A percentile compares a stretch with the other conserved stretches of the same genome.
These are phyloP conservation scores for Hyperoodon ampullatus DNA, from an alignment of 2,113 vertebrate genomes.

Conservation along the genomic window DNA sequence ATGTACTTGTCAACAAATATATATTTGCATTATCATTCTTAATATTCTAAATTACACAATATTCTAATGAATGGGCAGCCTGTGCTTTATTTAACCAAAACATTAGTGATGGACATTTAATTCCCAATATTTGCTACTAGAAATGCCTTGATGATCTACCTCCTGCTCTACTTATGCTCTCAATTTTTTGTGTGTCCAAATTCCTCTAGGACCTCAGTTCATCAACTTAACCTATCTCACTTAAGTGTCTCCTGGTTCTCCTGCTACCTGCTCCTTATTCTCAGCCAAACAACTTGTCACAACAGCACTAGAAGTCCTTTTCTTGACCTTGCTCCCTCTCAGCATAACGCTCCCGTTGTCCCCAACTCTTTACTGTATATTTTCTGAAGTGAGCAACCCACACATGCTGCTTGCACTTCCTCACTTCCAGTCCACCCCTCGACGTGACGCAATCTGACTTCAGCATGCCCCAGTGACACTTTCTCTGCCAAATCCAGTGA, in stretches of 20 bases:
- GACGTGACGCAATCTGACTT: background rate
- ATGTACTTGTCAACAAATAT: background rate
- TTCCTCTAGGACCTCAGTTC: background rate
- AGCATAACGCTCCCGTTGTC: background rate
- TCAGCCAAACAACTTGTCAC: background rate
- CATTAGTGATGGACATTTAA: constrained; percentile 1
- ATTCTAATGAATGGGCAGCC: background rate
- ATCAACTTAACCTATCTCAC: background rate
- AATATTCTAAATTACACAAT: background rate
- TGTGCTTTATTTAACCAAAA: constrained; percentile 7
- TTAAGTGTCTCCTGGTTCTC: background rate
- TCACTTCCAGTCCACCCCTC: background rate
- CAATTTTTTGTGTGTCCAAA: background rate
- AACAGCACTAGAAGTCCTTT: background rate
- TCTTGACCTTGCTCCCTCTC: background rate
- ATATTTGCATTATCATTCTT: background rate
- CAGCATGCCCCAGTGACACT: background rate
- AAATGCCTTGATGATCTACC: background rate
- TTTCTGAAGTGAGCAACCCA: background rate
- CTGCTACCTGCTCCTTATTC: background rate
- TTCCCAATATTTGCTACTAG: background rate
- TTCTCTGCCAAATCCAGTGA: background rate
- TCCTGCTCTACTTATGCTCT: background rate
- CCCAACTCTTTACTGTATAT: background rate
- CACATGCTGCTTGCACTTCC: background rate